Base-by-base conservation (phyloP, 2,797 vertebrate species). In the Lacerta agilis region DNA sequence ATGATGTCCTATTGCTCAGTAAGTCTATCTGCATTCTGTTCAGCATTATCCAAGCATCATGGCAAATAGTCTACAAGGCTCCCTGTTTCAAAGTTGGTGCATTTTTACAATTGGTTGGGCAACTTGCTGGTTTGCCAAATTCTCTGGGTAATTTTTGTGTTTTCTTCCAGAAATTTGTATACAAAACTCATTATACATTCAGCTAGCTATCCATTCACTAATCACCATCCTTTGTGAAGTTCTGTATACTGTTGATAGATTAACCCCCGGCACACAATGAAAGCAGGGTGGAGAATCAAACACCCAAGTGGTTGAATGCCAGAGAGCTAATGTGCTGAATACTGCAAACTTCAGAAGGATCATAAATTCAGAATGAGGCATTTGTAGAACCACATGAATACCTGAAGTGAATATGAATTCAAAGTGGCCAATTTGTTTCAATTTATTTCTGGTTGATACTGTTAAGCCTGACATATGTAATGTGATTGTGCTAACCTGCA, bases 341-440 rank as follows among this genome's bases (percentile, higher is more conserved):
- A 80, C 78, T 38, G 41, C 71, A 85, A 67, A 80, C 71, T 88
- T 89, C 61, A 55, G 58, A 81, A 89, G 79, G 49, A 66, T 64
- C 87, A 76, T 85, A 89, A 66, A 85, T 89, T 81, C 69, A 85
- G 33, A 89, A 81, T 75, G 69, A 85, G 33, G 58, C 69, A 49
- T 85, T 76, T 64, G 81, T 80, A 67, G 69, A 85, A 58, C 78
- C 58, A 67, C 58, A 67, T 49, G 58, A 81, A 89, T 49, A 55
- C 58, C 83, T 29, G 83, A 85, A 88, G 49, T 67, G 83, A 88
- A 85, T 88, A 81, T 85, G 88, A 85, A 89, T 89, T 89, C 78
- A 81, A 79, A 89, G 72, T 55, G 61, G 58, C 69, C 78, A 89
- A 89, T 85, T 89, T 89, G 83, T 67, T 89, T 81, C 83, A 55